These are phyloP conservation scores for Drosophila parthenogenetica DNA, from an alignment of 2,888 invertebrate species.

Conservation along the genomic window DNA sequence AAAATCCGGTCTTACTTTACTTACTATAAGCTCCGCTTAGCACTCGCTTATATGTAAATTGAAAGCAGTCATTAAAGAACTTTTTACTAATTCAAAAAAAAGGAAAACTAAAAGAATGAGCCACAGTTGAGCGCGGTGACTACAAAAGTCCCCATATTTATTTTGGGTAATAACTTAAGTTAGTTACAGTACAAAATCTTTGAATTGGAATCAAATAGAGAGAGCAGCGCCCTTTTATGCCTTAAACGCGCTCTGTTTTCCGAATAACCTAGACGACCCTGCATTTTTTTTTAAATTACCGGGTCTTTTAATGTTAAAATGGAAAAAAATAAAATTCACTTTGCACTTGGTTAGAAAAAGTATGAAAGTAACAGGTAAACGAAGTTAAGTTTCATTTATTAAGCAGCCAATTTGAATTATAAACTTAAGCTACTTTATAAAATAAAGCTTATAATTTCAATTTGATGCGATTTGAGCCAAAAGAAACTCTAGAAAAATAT, in stretches of 20 bases:
- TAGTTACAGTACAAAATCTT: too few relatives aligned
- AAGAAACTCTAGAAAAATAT: background rate
- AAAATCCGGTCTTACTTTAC: background rate
- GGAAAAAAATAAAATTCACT: background rate
- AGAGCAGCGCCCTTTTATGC: too few relatives aligned
- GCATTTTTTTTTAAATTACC: too few relatives aligned
- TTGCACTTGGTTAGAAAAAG: background rate
- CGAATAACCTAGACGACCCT: too few relatives aligned
- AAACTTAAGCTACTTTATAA: conserved; percentile 3
- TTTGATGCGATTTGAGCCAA: background rate
- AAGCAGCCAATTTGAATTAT: conserved; percentile 1
- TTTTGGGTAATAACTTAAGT: too few relatives aligned
- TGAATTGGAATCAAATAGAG: too few relatives aligned
- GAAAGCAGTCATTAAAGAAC: conserved; percentile 56
- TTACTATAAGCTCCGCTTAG: background rate
- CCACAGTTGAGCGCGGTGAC: too few relatives aligned
- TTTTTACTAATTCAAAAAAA: conserved; percentile 43
- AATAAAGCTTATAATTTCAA: conserved; percentile 8
- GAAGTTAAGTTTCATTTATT: conserved; percentile 1
- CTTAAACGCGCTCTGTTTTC: too few relatives aligned
- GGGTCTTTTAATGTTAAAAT: too few relatives aligned
- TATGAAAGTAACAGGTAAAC: conserved; percentile 8
- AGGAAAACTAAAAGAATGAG: too few relatives aligned
- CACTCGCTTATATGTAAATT: conserved; percentile 34
- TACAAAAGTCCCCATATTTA: too few relatives aligned